Conservation (phyloP, 2,797 vertebrate species). For the Eospalax fontanierii region DNA sequence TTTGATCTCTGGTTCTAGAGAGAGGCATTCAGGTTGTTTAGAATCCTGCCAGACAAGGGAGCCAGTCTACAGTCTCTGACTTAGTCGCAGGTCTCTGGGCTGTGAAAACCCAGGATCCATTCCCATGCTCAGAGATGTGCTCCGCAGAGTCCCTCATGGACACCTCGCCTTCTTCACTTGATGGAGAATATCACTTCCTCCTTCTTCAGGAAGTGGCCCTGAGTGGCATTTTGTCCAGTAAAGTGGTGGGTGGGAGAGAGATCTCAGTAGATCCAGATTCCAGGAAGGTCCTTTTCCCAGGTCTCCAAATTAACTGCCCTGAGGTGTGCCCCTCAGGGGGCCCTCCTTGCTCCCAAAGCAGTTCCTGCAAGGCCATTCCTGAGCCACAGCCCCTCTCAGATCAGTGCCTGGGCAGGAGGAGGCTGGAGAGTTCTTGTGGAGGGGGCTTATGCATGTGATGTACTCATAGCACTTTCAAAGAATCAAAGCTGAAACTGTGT, state of each 20-base stretch:
- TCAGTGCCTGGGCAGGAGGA: not conserved
- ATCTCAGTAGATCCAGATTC: not conserved
- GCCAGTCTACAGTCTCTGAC: not conserved
- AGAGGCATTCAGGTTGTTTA: not conserved
- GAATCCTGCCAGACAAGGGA: not conserved
- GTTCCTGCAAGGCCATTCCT: not conserved
- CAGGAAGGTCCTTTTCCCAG: not conserved
- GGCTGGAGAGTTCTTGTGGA: accelerated
- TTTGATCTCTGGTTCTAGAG: not conserved
- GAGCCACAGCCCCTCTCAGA: accelerated
- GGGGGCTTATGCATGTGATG: accelerated
- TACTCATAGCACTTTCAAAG: not conserved
- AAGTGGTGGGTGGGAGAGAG: not conserved
- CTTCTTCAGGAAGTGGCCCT: not conserved
- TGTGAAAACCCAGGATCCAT: not conserved
- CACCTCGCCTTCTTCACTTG: accelerated
- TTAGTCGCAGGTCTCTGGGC: not conserved
- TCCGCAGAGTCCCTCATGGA: not conserved
- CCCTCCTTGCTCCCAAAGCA: accelerated
- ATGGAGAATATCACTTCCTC: not conserved
- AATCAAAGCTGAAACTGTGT: not conserved
- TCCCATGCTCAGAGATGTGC: not conserved
- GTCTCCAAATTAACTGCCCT: not conserved
- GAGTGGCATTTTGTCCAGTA: not conserved
- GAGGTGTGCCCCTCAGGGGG: accelerated